phyloP scores from a whole-genome alignment of 2,113 vertebrate genomes.

The Eidolon helvum region DNA sequence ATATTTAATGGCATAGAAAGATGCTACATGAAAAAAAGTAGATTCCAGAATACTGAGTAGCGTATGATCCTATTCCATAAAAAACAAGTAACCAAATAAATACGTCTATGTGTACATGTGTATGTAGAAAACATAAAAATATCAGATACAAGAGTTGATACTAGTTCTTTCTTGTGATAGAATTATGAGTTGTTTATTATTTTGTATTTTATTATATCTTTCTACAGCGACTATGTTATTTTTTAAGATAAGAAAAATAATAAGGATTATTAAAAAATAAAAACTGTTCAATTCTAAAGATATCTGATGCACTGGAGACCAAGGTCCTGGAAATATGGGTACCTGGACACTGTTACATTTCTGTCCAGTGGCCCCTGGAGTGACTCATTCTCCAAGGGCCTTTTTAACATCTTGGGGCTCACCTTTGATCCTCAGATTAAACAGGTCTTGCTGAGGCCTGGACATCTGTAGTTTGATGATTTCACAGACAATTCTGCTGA shows the following conservation, averaged over 20 bases:
- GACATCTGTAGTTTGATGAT: not conserved
- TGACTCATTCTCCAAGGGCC: too few relatives aligned
- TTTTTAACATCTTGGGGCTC: not conserved
- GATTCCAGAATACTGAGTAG: not conserved
- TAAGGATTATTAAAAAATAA: not conserved
- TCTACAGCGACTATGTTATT: not conserved
- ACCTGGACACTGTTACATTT: not conserved
- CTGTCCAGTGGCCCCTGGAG: not conserved
- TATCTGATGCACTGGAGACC: accelerated
- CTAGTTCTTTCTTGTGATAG: not conserved
- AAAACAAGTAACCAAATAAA: not conserved
- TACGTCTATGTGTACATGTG: not conserved
- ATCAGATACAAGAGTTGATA: not conserved
- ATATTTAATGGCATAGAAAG: not conserved
- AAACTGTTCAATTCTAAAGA: not conserved
- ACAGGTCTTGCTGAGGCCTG: not conserved
- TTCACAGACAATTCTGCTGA: not conserved
- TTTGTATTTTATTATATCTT: not conserved
- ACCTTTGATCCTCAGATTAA: not conserved
- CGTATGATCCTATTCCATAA: not conserved
- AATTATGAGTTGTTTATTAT: not conserved
- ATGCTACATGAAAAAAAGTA: not conserved
- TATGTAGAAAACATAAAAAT: not conserved
- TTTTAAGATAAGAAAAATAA: not conserved
- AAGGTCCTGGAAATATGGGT: not conserved